Base-by-base conservation (phyloP, 2,797 vertebrate genomes). In the Xiphophorus birchmanni region DNA sequence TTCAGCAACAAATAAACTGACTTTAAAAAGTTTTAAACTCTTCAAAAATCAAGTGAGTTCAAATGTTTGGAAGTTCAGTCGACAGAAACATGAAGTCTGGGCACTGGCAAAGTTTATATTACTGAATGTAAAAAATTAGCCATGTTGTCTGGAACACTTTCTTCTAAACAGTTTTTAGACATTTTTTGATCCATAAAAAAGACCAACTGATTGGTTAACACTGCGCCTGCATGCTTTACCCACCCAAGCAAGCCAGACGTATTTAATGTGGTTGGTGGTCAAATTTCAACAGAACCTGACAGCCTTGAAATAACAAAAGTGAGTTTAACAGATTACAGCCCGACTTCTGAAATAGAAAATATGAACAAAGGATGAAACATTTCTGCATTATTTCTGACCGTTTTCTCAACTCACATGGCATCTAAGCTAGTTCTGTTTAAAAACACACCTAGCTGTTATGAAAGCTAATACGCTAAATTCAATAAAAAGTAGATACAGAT, bases 151-250 rank as follows among this genome's bases (percentile, higher is more conserved):
- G 42, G 44, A 45, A 45, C 26, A 29, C 44, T 29, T 29, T 29
- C 5, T 29, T 13, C 12, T 17, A 7, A 45, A 47, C 7, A 45
- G 69, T 32, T 32, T 32, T 32, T 32, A 32, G 32, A 32, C 32
- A 32, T 32, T 32, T 2, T 71, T 45, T 44, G 6, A 72, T 21
- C 26, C 42, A 7, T 13, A 4, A 72, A 72, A 45, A 5, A 40
- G 4, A 69, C 10, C 65, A 42, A 42, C 37, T 69, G 65, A 69
- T 69, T 45, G 69, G 26, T 73, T 73, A 73, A 73, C 69, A 18
- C 69, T 9, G 42, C 13, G 67, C 26, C 67, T 71, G 40, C 23
- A n/a, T 42, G 12, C 67, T 29, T n/a, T 71, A 44, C 23, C 4
- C 40, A 26, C 42, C 26, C 69, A 72, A n/a, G 65, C 21, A 42